Percentiles rank a stretch among this genome's conserved stretches.
Evolutionary conservation across 2,113 vertebrate species (phyloP).

Genomic region (Cyanocitta stelleri): DNA sequence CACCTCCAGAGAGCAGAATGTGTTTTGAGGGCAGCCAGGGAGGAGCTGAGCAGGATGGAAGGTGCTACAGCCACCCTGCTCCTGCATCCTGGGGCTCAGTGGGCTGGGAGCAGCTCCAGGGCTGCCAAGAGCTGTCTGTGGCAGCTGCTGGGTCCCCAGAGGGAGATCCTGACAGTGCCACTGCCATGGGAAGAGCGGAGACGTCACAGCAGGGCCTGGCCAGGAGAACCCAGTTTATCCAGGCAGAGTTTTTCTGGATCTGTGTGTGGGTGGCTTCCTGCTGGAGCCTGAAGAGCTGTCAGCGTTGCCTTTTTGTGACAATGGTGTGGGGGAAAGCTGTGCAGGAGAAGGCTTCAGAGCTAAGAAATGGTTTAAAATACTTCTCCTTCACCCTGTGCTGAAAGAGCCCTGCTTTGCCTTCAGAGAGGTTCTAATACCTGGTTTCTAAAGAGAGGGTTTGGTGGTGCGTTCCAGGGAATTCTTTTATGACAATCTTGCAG

Average conservation of each 20-base stretch:
- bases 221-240: background rate
- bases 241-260: background rate
- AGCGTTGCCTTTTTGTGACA: background rate
- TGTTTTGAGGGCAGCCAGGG: background rate
- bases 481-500: background rate
- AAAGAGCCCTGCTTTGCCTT: background rate
- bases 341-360: background rate
- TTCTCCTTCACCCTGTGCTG: background rate
- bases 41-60: fast-evolving
- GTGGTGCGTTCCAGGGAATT: background rate
- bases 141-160: background rate
- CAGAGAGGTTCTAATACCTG: background rate
- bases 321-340: constrained; percentile 8
- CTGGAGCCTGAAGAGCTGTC: background rate
- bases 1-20: background rate
- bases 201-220: background rate
- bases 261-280: constrained; percentile 2
- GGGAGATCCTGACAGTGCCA: background rate
- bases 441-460: background rate
- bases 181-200: background rate
- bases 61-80: background rate
- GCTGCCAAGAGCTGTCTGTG: background rate
- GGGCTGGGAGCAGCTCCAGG: background rate
- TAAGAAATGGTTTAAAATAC: background rate
- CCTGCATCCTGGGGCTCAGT: fast-evolving